Evolutionary conservation across 2,797 vertebrate species (phyloP), one percentile per base, ranked within the genome.

Genomic region (Pelodytes ibericus): DNA sequence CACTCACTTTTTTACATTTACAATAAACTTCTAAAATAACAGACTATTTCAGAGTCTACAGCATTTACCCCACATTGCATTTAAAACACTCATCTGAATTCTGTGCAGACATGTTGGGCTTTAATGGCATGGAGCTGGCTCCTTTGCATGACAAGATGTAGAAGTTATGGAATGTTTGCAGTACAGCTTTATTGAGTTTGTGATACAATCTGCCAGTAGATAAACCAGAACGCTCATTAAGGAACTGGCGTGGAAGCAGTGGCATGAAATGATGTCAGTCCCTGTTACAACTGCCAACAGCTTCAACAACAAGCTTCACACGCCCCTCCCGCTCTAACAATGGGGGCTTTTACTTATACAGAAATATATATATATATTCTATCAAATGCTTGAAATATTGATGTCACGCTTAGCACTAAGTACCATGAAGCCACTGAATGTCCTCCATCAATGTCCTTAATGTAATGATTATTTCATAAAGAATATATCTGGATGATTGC

Each of bases 191-290:
- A 41, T 8, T 60, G n/a, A 26, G n/a, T 44, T 72, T 56, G 27
- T 41, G 2, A 58, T 53, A 51, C 27, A 18, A 57, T 47, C 57
- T 68, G 65, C 73, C 58, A 62, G 73, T 24, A 62, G 57, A 68
- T 68, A 53, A 75, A 75, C 41, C 65, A 53, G 65, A 53, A 39
- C 24, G 44, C 73, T 75, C 73, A 75, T 69, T 75, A 69, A 33
- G 22, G 41, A 49, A 33, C 41, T 53, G 73, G 73, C 65, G 69
- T 66, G 67, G 64, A 75, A 68, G 72, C 63, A 33, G 72, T 22
- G 73, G 73, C 73, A 75, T 56, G 57, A 24, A 75, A 75, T 69
- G 51, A 62, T 56, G 65, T 61, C 64, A 61, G 27, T 31, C 39
- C 25, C 63, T 25, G 60, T 20, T 56, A 36, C 61, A 65, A 65